Conservation (phyloP, 2,797 vertebrate species). For the Synaphobranchus kaupii region DNA sequence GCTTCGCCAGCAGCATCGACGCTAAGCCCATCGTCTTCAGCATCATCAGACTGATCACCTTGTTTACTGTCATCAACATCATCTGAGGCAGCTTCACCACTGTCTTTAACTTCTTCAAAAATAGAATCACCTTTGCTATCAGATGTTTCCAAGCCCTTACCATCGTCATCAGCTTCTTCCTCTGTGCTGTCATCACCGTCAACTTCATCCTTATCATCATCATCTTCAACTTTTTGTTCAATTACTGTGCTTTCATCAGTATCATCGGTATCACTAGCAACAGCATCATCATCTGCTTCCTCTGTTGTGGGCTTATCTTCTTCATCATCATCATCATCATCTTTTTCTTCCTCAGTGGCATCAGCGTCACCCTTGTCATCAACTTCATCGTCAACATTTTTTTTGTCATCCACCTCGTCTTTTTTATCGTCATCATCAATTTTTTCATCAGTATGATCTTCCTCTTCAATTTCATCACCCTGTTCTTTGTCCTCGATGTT, state of each 20-base stretch:
- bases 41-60: constrained; percentile 45
- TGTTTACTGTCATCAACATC: constrained; percentile 17
- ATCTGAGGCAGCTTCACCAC: constrained; percentile 58
- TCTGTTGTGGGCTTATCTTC: constrained; percentile 29
- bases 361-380: neutral
- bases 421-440: constrained; percentile 58
- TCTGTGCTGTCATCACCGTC: neutral
- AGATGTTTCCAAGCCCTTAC: constrained; percentile 18
- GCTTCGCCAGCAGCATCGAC: constrained; percentile 39
- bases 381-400: constrained; percentile 30
- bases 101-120: constrained; percentile 42
- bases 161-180: neutral
- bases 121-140: constrained; percentile 27
- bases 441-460: constrained; percentile 42
- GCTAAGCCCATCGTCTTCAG: constrained; percentile 45
- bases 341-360: constrained; percentile 6
- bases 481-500: constrained; percentile 50
- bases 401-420: constrained; percentile 49
- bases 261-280: neutral
- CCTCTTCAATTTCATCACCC: constrained; percentile 31
- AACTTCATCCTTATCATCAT: neutral
- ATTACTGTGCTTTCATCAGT: neutral
- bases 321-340: neutral
- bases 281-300: neutral
- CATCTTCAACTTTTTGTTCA: neutral